Evolutionary conservation across 2,113 vertebrate species (phyloP).

Genomic region (Charina bottae): DNA sequence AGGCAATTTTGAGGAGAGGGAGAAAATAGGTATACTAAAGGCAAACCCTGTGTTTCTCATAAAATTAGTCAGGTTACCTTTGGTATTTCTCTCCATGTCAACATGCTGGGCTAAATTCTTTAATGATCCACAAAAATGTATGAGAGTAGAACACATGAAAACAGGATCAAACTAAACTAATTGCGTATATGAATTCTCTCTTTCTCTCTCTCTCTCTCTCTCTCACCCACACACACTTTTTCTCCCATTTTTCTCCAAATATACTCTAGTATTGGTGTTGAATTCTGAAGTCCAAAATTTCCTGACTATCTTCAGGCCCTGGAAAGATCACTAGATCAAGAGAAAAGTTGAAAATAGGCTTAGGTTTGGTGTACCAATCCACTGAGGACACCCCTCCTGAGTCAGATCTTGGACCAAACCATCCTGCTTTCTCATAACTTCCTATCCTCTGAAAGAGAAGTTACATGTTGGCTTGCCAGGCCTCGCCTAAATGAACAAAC

Average conservation of each 20-base stretch:
- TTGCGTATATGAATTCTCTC: neutral
- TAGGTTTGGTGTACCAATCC: neutral
- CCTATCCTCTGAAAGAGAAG: neutral
- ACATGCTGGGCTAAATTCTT: neutral
- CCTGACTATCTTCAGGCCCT: neutral
- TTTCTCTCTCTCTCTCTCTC: too few species aligned
- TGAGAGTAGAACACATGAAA: neutral
- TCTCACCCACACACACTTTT: neutral
- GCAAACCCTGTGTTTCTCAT: slow-evolving; percentile 17
- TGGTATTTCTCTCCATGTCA: neutral
- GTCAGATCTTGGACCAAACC: neutral
- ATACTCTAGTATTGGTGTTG: neutral
- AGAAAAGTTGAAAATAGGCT: neutral
- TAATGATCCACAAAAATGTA: neutral
- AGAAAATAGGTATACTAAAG: slow-evolving; percentile 18
- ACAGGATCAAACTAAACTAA: neutral
- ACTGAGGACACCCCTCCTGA: neutral
- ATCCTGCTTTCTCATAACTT: neutral
- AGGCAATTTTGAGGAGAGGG: slow-evolving; percentile 4
- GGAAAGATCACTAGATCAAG: neutral
- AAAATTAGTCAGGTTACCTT: neutral
- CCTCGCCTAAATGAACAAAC: neutral
- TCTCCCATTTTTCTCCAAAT: neutral
- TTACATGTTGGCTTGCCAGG: neutral
- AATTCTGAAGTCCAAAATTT: neutral